A percentile compares a stretch with the other conserved stretches of the same genome.
phyloP scores from a whole-genome alignment of 1,140 invertebrate species.

The Drosophila pseudoananassae region DNA sequence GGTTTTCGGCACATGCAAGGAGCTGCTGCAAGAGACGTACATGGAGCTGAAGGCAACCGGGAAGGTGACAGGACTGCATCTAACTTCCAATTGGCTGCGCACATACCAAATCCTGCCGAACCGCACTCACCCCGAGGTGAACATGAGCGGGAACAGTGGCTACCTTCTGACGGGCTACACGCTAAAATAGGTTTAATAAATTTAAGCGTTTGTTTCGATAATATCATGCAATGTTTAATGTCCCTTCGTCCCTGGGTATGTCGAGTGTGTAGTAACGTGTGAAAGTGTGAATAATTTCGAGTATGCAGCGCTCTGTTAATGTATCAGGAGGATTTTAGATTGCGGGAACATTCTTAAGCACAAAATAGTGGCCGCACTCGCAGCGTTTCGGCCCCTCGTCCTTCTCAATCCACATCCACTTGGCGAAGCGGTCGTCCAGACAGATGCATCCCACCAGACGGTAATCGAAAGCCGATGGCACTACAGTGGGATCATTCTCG shows the following conservation, averaged over 20 bases:
- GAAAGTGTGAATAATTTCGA: background rate
- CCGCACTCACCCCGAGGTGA: slow-evolving; percentile 93
- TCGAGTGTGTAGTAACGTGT: slow-evolving; percentile 11
- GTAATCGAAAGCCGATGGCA: slow-evolving; percentile 94
- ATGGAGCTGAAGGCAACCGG: slow-evolving; percentile 88
- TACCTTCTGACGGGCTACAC: slow-evolving; percentile 90
- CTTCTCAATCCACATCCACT: slow-evolving; percentile 96
- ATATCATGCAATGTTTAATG: slow-evolving; percentile 70
- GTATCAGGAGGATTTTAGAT: slow-evolving; percentile 73
- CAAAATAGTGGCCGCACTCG: slow-evolving; percentile 97
- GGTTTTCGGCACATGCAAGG: slow-evolving; percentile 91
- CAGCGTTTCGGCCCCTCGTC: slow-evolving; percentile 93
- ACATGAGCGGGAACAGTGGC: slow-evolving; percentile 90
- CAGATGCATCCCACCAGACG: slow-evolving; percentile 97
- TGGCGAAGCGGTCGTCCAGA: slow-evolving; percentile 92
- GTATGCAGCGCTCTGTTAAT: slow-evolving; percentile 33
- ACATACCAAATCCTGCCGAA: slow-evolving; percentile 95
- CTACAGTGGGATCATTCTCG: slow-evolving; percentile 92
- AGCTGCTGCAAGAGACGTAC: slow-evolving; percentile 93
- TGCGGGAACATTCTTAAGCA: slow-evolving; percentile 89
- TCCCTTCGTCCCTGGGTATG: background rate
- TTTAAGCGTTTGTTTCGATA: slow-evolving; percentile 50
- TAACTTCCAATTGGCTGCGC: slow-evolving; percentile 94
- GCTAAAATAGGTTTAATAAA: slow-evolving; percentile 66
- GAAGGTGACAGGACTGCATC: slow-evolving; percentile 89